These are phyloP conservation scores for Lipophrys pholis DNA, from an alignment of 2,113 vertebrate genomes.

Conservation along the genomic window DNA sequence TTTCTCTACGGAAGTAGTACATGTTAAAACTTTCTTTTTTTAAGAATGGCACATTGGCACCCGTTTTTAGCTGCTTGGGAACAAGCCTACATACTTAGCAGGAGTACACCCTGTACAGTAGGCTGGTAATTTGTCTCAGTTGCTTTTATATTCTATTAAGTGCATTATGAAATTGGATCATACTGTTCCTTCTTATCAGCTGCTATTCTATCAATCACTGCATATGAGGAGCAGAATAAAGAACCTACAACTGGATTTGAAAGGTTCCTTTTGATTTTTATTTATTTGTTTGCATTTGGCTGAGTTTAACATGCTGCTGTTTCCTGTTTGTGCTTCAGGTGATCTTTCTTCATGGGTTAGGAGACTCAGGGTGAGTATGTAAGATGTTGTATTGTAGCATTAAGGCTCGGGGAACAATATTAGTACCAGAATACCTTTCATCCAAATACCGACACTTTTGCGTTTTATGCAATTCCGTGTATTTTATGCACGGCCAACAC, in stretches of 20 bases:
- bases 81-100: not conserved
- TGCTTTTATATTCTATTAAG: not conserved
- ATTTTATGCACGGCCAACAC: no score
- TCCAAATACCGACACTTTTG: no score
- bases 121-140: no score
- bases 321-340: constrained; percentile 82
- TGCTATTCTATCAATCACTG: no score
- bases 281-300: no score
- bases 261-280: no score
- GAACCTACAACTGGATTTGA: no score
- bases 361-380: constrained; percentile 92
- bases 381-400: not conserved
- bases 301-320: no score
- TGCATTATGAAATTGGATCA: not conserved
- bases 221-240: no score
- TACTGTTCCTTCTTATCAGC: not conserved
- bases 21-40: constrained; percentile 41
- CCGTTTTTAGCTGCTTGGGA: constrained; percentile 16
- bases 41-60: constrained; percentile 20
- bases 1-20: constrained; percentile 12
- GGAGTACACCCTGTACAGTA: constrained; percentile 10
- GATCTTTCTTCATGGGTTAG: constrained; percentile 98
- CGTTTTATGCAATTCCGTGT: no score
- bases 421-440: no score
- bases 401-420: not conserved